Base-by-base conservation (phyloP, 23 tunicate species). In the Trididemnum miniatum region DNA sequence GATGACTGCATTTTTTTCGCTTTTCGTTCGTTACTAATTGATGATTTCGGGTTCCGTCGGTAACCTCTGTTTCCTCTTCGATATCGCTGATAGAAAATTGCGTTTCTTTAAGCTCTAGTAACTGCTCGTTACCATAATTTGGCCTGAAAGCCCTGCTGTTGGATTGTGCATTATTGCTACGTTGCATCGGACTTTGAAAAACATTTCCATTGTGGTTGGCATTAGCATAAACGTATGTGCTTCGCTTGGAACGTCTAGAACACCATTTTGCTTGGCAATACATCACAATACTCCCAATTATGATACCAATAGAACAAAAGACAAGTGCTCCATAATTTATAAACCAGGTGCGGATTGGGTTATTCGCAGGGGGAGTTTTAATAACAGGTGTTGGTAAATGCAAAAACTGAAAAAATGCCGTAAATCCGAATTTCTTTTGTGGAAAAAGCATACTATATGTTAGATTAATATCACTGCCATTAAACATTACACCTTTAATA, bases 401-500 rank as follows among this genome's bases (percentile, higher is more conserved):
- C 67, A 62, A 24, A 24, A 62, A 62, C 67, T 62, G 67, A 62
- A 62, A 62, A 3, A 62, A 12, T 20, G 25, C 67, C n/a, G 29
- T 22, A 26, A 62, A 62, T 4, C 67, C 67, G 4, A 12, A 62
- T n/a, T 62, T 62, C 29, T 22, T 22, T 62, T 62, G 25, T 62
- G 67, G 67, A 4, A 12, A 24, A 18, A 20, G 28, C 67, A 62
- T 22, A n/a, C 15, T 20, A 62, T 12, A 62, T 24, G 67, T 62
- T n/a, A 62, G 5, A 12, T 12, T 62, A 24, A 62, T 24, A 26
- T 62, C 4, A 62, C 67, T 62, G 23, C 67, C 67, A 24, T 62
- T 62, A n/a, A 62, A 62, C 26, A 62, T 62, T 22, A 62, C 29
- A 20, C 67, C 67, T 62, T 62, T 22, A 62, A 62, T 62, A 24